Evolutionary conservation across 64 coral and sea anemone species (phyloP).

Genomic region (Montipora foliosa): DNA sequence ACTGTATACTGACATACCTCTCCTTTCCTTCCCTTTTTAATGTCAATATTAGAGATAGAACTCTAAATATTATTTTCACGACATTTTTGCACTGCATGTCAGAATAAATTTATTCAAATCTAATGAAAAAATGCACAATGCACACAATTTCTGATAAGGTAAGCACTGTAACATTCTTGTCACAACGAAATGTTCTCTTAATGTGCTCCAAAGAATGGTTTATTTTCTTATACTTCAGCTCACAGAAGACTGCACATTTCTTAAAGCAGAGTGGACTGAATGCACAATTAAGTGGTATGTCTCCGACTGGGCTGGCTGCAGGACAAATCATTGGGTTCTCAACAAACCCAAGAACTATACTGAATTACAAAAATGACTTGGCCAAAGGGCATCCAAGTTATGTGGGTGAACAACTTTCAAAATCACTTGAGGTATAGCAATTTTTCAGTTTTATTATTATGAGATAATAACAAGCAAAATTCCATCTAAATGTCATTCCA

Average conservation of each 20-base stretch:
- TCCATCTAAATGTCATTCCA: neutral
- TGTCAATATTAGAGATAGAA: too few relatives aligned
- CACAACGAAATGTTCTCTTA: too few relatives aligned
- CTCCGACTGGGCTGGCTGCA: slow-evolving; percentile 2
- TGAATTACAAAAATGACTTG: slow-evolving; percentile 26
- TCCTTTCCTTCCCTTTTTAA: too few relatives aligned
- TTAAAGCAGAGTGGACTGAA: slow-evolving; percentile 41
- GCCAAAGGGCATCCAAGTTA: slow-evolving; percentile 16
- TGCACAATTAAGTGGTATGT: slow-evolving; percentile 24
- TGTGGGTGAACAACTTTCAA: slow-evolving; percentile 40
- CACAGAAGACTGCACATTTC: slow-evolving; percentile 51
- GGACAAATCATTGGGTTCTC: slow-evolving; percentile 34
- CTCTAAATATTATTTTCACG: too few relatives aligned
- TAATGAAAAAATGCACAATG: too few relatives aligned
- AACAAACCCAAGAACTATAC: slow-evolving; percentile 23
- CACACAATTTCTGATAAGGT: too few relatives aligned
- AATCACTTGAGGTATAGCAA: slow-evolving; percentile 31
- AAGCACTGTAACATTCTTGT: too few relatives aligned
- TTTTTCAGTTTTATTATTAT: neutral
- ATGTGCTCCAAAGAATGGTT: neutral
- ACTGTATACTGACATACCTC: too few relatives aligned
- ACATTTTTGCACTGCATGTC: too few relatives aligned
- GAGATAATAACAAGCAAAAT: neutral
- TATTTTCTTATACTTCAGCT: slow-evolving; percentile 16
- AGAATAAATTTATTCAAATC: too few relatives aligned